Conservation (phyloP, 2,888 invertebrate species). For the Esperia sulphurella region DNA sequence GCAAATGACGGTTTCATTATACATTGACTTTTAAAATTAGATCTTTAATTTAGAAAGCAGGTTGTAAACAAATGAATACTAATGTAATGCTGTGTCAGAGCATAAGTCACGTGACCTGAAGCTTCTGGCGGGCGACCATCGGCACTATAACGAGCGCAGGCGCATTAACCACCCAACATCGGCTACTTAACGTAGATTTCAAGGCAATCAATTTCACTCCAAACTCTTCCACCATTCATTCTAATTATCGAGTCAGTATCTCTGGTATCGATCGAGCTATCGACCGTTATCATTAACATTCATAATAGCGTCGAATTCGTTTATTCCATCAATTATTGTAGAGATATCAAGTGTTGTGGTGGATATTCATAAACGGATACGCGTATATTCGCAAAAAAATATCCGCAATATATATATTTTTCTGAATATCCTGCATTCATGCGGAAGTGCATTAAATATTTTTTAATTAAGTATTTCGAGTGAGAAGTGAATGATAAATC, state of each 20-base stretch:
- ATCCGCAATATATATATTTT: too few species aligned
- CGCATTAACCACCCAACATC: constrained; percentile 44
- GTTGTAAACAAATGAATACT: constrained; percentile 53
- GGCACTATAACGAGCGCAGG: constrained; percentile 22
- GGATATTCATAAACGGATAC: too few species aligned
- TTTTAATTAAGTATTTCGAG: too few species aligned
- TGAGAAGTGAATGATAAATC: too few species aligned
- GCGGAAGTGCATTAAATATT: too few species aligned
- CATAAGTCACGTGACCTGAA: constrained; percentile 26
- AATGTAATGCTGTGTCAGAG: constrained; percentile 30
- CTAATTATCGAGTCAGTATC: constrained; percentile 53
- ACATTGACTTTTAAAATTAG: constrained; percentile 40
- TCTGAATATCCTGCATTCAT: too few species aligned
- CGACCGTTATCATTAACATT: constrained; percentile 63
- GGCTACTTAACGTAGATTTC: constrained; percentile 39
- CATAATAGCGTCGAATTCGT: constrained; percentile 59
- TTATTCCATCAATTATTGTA: constrained; percentile 67
- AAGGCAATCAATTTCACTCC: constrained; percentile 46
- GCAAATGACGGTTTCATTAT: constrained; percentile 35
- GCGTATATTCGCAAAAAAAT: too few species aligned
- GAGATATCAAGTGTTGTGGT: background rate
- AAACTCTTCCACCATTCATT: constrained; percentile 60
- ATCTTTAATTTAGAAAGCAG: constrained; percentile 47
- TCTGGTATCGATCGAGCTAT: constrained; percentile 36
- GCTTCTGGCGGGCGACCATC: constrained; percentile 1